Evolutionary conservation across 2,113 vertebrate species (phyloP).

Genomic region (Eptesicus fuscus): DNA sequence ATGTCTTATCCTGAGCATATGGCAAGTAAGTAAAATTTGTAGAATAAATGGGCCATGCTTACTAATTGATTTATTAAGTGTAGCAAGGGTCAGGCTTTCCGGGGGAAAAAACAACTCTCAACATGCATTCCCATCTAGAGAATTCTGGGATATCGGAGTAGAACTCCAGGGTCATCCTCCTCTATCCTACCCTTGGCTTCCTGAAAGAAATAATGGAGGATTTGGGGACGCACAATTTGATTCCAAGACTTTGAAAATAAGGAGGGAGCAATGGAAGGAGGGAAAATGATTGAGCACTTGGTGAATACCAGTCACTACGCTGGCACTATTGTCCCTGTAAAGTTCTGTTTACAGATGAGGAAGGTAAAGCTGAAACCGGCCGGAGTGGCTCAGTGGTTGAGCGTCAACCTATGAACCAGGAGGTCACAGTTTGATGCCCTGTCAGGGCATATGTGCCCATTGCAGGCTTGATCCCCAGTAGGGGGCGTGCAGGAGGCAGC

Average conservation of each 20-base stretch:
- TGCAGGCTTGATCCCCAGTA: too few relatives aligned
- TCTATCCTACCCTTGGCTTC: not conserved
- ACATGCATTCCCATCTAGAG: not conserved
- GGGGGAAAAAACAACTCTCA: not conserved
- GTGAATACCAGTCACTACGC: not conserved
- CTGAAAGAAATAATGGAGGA: not conserved
- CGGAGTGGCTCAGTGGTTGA: too few relatives aligned
- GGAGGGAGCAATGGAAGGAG: not conserved
- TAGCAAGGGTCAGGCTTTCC: constrained; percentile 22
- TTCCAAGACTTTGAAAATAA: constrained; percentile 4
- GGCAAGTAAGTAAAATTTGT: constrained; percentile 47
- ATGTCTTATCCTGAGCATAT: constrained; percentile 51
- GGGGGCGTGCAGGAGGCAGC: too few relatives aligned
- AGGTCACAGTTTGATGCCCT: too few relatives aligned
- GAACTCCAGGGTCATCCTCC: not conserved
- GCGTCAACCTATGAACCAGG: too few relatives aligned
- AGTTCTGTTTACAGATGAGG: not conserved
- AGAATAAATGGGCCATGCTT: constrained; percentile 51
- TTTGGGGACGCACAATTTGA: not conserved
- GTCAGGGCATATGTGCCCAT: too few relatives aligned
- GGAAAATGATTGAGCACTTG: not conserved
- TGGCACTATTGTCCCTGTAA: not conserved
- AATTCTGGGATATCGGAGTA: not conserved
- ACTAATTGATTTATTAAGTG: constrained; percentile 69
- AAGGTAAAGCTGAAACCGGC: not conserved